phyloP scores from a whole-genome alignment of 2,113 vertebrate species.

The Proteles cristata region DNA sequence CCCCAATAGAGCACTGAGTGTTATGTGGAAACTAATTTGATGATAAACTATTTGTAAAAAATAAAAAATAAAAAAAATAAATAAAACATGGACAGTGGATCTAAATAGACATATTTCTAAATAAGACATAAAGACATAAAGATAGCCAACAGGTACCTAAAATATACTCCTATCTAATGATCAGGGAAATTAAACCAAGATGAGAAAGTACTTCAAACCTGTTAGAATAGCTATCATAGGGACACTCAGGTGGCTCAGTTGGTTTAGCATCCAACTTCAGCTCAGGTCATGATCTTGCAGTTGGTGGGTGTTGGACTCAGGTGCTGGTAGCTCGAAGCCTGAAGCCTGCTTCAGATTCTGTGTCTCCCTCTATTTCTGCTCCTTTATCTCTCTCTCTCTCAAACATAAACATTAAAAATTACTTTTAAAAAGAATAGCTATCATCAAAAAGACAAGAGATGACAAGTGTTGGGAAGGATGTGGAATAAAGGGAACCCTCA shows the following conservation, averaged over 20 bases:
- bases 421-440: background rate
- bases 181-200: background rate
- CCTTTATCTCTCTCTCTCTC: no score
- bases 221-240: background rate
- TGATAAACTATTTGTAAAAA: no score
- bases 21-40: no score
- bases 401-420: no score
- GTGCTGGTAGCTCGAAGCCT: no score
- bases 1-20: background rate
- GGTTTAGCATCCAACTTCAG: no score
- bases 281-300: no score
- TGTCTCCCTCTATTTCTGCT: no score
- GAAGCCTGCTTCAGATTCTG: no score
- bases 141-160: background rate
- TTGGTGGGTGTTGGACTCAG: no score
- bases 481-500: background rate
- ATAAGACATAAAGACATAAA: background rate
- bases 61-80: background rate
- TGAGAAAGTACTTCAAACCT: background rate
- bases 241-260: no score
- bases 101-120: background rate
- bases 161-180: background rate
- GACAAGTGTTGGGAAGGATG: background rate
- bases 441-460: background rate
- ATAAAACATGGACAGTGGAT: background rate